Conservation (phyloP, 2,113 vertebrate species). For the Aegotheles bennettii region DNA sequence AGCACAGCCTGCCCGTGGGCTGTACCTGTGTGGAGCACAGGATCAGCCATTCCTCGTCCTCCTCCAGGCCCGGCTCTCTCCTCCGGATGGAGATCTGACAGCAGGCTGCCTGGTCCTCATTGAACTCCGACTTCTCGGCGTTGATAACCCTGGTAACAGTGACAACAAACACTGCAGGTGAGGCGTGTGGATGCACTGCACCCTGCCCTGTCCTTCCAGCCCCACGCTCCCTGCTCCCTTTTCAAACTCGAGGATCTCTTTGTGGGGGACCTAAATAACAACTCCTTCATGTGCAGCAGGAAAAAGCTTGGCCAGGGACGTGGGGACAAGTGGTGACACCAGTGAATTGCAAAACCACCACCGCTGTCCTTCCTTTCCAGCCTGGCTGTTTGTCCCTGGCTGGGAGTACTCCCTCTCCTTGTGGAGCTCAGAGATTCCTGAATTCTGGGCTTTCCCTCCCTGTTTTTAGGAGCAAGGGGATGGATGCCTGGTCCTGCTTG, state of each 20-base stretch:
- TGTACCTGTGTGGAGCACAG: slow-evolving; percentile 69
- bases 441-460: neutral
- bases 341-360: neutral
- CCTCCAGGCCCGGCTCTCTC: slow-evolving; percentile 47
- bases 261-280: neutral
- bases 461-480: neutral
- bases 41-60: slow-evolving; percentile 73
- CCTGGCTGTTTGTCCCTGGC: neutral
- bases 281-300: neutral
- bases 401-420: neutral
- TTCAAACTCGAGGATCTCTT: neutral
- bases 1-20: neutral
- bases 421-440: neutral
- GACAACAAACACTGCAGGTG: neutral
- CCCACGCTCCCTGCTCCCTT: neutral
- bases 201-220: neutral
- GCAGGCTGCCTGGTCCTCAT: slow-evolving; percentile 78
- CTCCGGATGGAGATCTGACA: slow-evolving; percentile 69
- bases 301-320: neutral
- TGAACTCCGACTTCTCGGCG: slow-evolving; percentile 74
- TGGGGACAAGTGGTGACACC: neutral
- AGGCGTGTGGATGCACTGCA: fast-evolving
- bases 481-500: fast-evolving
- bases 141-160: slow-evolving; percentile 70
- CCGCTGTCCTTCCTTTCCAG: neutral